These are phyloP conservation scores for Denticeps clupeoides DNA, from an alignment of 2,797 vertebrate species.

Conservation along the genomic window DNA sequence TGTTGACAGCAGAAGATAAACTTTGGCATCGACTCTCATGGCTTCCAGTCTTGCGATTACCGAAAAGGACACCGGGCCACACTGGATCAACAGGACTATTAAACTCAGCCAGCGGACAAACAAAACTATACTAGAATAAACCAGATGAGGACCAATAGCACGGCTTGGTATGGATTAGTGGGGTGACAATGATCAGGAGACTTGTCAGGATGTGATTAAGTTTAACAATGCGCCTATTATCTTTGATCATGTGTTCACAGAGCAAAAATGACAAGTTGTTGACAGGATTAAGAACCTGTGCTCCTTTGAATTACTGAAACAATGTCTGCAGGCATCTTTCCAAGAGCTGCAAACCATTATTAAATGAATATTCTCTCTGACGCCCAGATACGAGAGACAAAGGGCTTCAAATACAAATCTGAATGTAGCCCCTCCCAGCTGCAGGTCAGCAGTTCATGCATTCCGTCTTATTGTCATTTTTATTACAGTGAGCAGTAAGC, in stretches of 20 bases:
- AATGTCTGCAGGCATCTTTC: constrained; percentile 17
- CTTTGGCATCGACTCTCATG: constrained; percentile 16
- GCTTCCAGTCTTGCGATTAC: neutral
- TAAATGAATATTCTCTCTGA: constrained; percentile 18
- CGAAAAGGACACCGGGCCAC: neutral
- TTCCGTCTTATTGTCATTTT: constrained; percentile 34
- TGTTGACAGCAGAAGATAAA: constrained; percentile 34
- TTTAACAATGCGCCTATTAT: constrained; percentile 14
- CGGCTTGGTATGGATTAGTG: neutral
- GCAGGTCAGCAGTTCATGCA: constrained; percentile 34
- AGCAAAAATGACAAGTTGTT: constrained; percentile 30
- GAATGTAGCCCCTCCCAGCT: constrained; percentile 11
- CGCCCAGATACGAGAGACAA: constrained; percentile 17
- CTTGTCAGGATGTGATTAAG: constrained; percentile 2
- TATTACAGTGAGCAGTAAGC: constrained; percentile 20
- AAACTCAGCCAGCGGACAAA: neutral
- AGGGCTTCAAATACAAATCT: neutral
- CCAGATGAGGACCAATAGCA: neutral
- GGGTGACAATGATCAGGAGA: neutral
- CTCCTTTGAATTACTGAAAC: constrained; percentile 13
- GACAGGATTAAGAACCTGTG: constrained; percentile 23
- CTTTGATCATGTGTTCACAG: constrained; percentile 24
- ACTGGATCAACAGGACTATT: constrained; percentile 1
- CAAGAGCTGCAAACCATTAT: constrained; percentile 12
- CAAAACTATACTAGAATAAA: constrained; percentile 1